Conservation (phyloP, 2,888 invertebrate species). For the Cylindroiulus punctatus region DNA sequence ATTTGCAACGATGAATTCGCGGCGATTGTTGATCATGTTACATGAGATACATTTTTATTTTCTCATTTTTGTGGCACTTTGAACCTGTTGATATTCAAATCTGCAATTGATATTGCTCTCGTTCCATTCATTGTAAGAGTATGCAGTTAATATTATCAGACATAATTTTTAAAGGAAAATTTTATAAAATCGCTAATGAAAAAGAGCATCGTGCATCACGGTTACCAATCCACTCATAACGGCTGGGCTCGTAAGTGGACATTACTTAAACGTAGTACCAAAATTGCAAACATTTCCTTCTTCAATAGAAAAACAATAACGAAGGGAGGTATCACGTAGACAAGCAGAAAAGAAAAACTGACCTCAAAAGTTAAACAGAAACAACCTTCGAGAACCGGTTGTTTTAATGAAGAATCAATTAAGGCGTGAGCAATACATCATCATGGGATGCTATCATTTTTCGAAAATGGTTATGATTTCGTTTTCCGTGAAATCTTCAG, state of each 20-base stretch:
- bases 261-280: background rate
- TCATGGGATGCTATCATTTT: background rate
- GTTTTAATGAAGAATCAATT: slow-evolving; percentile 35
- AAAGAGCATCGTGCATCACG: background rate
- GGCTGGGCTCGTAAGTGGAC: background rate
- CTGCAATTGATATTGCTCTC: background rate
- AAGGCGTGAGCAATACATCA: slow-evolving; percentile 38
- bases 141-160: background rate
- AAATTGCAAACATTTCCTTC: background rate
- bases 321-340: background rate
- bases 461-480: background rate
- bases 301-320: background rate
- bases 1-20: background rate
- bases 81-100: too few relatives aligned
- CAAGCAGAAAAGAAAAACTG: slow-evolving; percentile 4
- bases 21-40: background rate
- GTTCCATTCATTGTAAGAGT: background rate
- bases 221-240: background rate
- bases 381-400: slow-evolving; percentile 19
- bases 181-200: background rate
- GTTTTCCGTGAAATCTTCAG: background rate
- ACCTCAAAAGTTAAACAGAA: slow-evolving; percentile 10
- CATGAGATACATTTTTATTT: background rate
- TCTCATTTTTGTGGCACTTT: too few relatives aligned
- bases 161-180: background rate